Evolutionary conservation across 2,888 invertebrate genomes (phyloP).

Genomic region (Arge pagana): DNA sequence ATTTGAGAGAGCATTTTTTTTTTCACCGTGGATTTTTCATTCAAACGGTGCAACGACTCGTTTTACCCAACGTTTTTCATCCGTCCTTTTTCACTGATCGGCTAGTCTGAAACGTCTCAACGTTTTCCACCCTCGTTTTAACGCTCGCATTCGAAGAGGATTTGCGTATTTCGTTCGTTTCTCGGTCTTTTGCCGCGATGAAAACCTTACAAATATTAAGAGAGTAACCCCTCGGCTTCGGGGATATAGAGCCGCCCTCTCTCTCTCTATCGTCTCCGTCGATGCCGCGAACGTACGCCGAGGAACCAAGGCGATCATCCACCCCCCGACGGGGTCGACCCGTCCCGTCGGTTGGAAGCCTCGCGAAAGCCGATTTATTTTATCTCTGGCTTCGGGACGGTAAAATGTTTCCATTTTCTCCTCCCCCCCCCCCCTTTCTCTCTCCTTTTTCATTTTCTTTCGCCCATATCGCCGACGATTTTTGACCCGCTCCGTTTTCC

Average conservation of each 20-base stretch:
- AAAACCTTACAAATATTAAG: constrained; percentile 55
- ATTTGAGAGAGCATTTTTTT: not conserved
- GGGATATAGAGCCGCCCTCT: constrained; percentile 14
- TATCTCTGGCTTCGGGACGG: constrained; percentile 44
- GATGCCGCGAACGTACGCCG: too few species aligned
- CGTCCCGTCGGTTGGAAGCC: constrained; percentile 41
- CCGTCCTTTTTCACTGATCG: too few species aligned
- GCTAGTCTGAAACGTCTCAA: too few species aligned
- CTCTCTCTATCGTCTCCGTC: too few species aligned
- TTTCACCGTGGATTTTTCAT: not conserved
- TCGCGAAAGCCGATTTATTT: constrained; percentile 53
- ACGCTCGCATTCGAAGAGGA: constrained; percentile 15
- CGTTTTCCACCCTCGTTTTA: constrained; percentile 4
- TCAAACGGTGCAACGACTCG: too few species aligned
- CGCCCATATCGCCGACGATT: too few species aligned
- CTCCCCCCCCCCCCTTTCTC: not conserved
- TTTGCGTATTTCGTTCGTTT: constrained; percentile 15
- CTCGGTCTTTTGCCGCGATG: constrained; percentile 33
- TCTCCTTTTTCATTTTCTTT: not conserved
- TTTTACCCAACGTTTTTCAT: too few species aligned
- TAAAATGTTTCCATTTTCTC: constrained; percentile 34
- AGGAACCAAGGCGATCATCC: constrained; percentile 26
- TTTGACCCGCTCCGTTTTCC: too few species aligned
- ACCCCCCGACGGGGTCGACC: constrained; percentile 16
- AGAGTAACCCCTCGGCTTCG: constrained; percentile 44